Evolutionary conservation across 2,113 vertebrate species (phyloP), one percentile per base, ranked within the genome.

Genomic region (cattle (Bos taurus)): DNA sequence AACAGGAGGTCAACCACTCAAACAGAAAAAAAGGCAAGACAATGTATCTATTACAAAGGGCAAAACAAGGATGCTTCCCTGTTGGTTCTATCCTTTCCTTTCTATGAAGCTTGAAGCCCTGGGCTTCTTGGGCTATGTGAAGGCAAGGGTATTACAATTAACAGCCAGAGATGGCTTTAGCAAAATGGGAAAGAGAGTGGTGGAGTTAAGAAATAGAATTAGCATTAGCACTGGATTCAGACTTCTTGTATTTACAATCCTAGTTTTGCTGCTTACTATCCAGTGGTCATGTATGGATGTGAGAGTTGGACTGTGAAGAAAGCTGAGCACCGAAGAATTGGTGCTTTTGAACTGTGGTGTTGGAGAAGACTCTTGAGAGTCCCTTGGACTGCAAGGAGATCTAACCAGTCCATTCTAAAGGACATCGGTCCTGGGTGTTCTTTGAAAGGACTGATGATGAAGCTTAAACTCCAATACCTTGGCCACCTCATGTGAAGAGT

Each of bases 11-110:
- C n/a, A 83, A 33, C n/a, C 80, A 54, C 46, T 96, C 92, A 56
- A 54, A 56, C 36, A 56, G 21, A 83, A 97, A 88, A 97, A 98
- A 19, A 30, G 74, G 25, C 59, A 97, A 95, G 86, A 71, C 90
- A 64, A 89, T 94, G 60, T 78, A 25, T n/a, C 52, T 62, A 52
- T 97, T 67, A 33, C 71, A 96, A 94, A 96, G 95, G 52, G 36
- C 77, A 91, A 98, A 95, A 90, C 97, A 97, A 97, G 94, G 30
- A 40, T 48, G 17, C 28, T 12, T 86, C n/a, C 28, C 17, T 77
- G 7, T 57, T 60, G 7, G 14, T 43, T n/a, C 25, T 48, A 1
- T 64, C 13, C 7, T 67, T 62, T 28, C 3, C 19, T 33, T 78
- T 54, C 56, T 56, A 5, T 16, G 30, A 80, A 90, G 3, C 16